Evolutionary conservation across 2,888 invertebrate genomes (phyloP).

Genomic region (Microdon myrmicae): DNA sequence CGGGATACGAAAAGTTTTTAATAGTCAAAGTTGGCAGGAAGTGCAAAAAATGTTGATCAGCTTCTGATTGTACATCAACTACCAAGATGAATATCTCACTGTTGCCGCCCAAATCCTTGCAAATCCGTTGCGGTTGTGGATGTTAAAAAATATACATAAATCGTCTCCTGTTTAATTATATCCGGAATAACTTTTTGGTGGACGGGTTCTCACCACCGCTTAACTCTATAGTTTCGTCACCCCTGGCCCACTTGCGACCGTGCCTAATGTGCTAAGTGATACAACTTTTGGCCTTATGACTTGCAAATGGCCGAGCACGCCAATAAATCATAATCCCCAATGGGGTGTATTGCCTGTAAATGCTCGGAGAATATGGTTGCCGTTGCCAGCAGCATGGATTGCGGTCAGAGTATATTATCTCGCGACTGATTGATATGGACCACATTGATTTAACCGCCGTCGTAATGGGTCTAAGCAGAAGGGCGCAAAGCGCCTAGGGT

Average conservation of each 20-base stretch:
- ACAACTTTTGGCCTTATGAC: constrained; percentile 27
- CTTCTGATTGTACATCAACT: no score
- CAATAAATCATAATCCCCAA: constrained; percentile 48
- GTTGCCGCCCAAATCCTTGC: no score
- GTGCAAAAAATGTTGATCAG: neutral
- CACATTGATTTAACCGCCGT: constrained; percentile 45
- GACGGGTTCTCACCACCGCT: neutral
- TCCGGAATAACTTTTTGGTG: constrained; percentile 1
- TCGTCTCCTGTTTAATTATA: constrained; percentile 43
- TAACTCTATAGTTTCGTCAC: constrained; percentile 25
- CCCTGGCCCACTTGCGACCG: constrained; percentile 6
- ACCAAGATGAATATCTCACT: no score
- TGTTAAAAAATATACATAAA: constrained; percentile 50
- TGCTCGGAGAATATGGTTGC: constrained; percentile 8
- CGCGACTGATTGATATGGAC: constrained; percentile 45
- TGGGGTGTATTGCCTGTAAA: constrained; percentile 20
- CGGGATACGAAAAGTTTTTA: constrained; percentile 47
- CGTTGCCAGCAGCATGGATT: constrained; percentile 29
- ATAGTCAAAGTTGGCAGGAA: constrained; percentile 40
- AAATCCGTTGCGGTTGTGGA: no score
- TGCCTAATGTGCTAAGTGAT: constrained; percentile 17
- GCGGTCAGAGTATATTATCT: constrained; percentile 49
- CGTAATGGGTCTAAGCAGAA: constrained; percentile 17
- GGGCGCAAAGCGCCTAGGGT: constrained; percentile 10
- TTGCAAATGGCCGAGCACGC: constrained; percentile 19